These are phyloP conservation scores for Sinopyrophorus schimmeli DNA, from an alignment of 2,888 invertebrate genomes.

Conservation along the genomic window DNA sequence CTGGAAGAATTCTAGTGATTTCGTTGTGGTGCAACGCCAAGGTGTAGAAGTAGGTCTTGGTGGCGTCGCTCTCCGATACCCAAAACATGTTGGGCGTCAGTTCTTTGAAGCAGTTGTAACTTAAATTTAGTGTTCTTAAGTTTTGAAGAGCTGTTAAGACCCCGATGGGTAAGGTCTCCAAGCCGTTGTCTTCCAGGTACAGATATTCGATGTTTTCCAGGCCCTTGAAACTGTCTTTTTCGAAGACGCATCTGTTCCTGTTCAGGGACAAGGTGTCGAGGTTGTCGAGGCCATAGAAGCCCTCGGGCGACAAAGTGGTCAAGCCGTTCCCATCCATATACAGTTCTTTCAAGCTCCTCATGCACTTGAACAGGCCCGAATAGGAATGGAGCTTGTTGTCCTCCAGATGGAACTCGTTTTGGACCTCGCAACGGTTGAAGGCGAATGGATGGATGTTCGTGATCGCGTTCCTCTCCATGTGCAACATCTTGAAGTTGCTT, in stretches of 20 bases:
- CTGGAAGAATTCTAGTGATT: slow-evolving; percentile 13
- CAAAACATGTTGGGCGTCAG: slow-evolving; percentile 18
- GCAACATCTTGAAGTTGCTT: slow-evolving; percentile 22
- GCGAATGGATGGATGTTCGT: slow-evolving; percentile 13
- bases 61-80: slow-evolving; percentile 13
- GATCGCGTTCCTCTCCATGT: slow-evolving; percentile 20
- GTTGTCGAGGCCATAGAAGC: slow-evolving; percentile 12
- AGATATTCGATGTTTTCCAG: slow-evolving; percentile 19
- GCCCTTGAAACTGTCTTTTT: slow-evolving; percentile 8
- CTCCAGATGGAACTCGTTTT: slow-evolving; percentile 15
- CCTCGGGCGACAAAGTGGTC: slow-evolving; percentile 9
- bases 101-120: slow-evolving; percentile 12
- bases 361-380: slow-evolving; percentile 9
- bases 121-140: slow-evolving; percentile 19
- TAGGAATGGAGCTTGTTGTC: slow-evolving; percentile 14
- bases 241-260: slow-evolving; percentile 12
- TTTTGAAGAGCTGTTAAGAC: slow-evolving; percentile 8
- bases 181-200: slow-evolving; percentile 16
- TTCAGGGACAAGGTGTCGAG: slow-evolving; percentile 19
- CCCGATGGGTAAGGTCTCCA: slow-evolving; percentile 9
- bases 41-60: slow-evolving; percentile 19
- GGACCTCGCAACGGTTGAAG: slow-evolving; percentile 19
- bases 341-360: slow-evolving; percentile 13
- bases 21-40: slow-evolving; percentile 16
- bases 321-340: slow-evolving; percentile 21